A percentile compares a stretch with the other conserved stretches of the same genome.
Conservation (phyloP, 2,113 vertebrate species). For the Syrrhaptes paradoxus region DNA sequence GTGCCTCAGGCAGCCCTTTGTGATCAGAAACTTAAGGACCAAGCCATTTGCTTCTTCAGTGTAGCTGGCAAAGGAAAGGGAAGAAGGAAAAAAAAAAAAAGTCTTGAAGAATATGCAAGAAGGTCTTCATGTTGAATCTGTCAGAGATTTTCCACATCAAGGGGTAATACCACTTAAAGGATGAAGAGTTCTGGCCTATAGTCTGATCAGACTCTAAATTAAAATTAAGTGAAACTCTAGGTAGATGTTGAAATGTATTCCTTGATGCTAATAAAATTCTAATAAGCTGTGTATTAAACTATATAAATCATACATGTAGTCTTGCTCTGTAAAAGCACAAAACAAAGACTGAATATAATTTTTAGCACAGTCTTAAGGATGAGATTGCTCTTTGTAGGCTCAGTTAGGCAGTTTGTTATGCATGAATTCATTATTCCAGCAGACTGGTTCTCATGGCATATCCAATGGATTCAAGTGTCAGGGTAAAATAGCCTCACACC, state of each 20-base stretch:
- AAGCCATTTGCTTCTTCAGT: background rate
- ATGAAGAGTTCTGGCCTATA: background rate
- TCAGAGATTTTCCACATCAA: background rate
- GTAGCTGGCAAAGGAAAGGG: background rate
- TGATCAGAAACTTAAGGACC: background rate
- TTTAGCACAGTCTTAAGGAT: background rate
- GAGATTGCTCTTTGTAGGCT: background rate
- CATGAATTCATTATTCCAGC: slow-evolving; percentile 20
- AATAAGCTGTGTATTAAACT: background rate
- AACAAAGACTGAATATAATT: background rate
- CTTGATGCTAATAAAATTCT: slow-evolving; percentile 36
- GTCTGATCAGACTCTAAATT: background rate
- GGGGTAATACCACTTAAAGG: background rate
- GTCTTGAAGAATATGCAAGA: background rate
- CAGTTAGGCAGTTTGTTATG: slow-evolving; percentile 33
- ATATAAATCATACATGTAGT: slow-evolving; percentile 15
- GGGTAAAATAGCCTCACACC: background rate
- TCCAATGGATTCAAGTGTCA: background rate
- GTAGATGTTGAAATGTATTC: background rate
- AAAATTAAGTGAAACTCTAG: background rate
- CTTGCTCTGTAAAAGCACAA: background rate
- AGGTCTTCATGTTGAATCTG: background rate
- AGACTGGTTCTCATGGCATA: background rate
- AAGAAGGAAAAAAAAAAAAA: background rate
- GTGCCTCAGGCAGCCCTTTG: background rate